Evolutionary conservation across 2,888 invertebrate species (phyloP).

Genomic region (Halictus quadricinctus): DNA sequence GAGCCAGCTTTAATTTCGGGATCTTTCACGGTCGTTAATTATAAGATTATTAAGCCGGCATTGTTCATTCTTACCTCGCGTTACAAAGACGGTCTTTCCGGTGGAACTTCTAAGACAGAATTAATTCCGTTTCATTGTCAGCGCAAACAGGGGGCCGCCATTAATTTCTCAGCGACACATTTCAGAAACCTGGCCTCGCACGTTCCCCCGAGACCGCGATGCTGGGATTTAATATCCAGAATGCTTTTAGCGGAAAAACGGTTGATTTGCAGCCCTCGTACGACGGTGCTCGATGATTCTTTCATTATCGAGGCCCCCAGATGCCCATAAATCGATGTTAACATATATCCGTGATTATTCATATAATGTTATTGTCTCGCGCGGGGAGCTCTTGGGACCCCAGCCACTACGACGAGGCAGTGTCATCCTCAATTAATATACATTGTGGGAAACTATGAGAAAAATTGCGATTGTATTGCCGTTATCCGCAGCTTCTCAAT

Average conservation of each 20-base stretch:
- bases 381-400: background rate
- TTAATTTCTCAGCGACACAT: slow-evolving; percentile 11
- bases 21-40: background rate
- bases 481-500: background rate
- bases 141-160: background rate
- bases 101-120: background rate
- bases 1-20: background rate
- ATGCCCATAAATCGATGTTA: slow-evolving; percentile 21
- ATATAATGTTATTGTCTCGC: slow-evolving; percentile 23
- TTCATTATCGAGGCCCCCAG: slow-evolving; percentile 13
- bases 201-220: background rate
- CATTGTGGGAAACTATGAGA: background rate
- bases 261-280: slow-evolving; percentile 27
- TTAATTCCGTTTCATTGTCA: slow-evolving; percentile 6
- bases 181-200: background rate
- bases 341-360: slow-evolving; percentile 23
- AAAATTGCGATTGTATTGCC: background rate
- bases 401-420: background rate
- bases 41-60: background rate
- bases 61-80: background rate
- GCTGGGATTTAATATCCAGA: slow-evolving; percentile 33
- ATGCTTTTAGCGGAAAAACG: slow-evolving; percentile 30
- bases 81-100: background rate
- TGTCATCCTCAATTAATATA: background rate
- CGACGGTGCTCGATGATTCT: background rate